phyloP scores from a whole-genome alignment of 2,113 vertebrate genomes.

The Ursus arctos region DNA sequence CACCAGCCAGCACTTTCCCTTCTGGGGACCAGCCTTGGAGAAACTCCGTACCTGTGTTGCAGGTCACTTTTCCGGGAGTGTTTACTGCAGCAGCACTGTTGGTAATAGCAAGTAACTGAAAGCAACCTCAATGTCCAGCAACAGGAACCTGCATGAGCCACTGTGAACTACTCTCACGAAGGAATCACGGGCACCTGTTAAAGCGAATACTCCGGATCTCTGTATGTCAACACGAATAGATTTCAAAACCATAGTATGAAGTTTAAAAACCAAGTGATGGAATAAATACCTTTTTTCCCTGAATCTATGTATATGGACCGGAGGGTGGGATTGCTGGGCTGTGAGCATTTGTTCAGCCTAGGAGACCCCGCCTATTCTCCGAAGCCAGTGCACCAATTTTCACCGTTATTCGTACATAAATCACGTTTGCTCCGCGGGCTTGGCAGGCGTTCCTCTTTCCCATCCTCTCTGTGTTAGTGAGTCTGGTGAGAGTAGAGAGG shows the following conservation, averaged over 20 bases:
- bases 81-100: too few species aligned
- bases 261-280: not conserved
- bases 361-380: not conserved
- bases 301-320: not conserved
- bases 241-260: not conserved
- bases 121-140: not conserved
- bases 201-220: not conserved
- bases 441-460: fast-evolving
- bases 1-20: not conserved
- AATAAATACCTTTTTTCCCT: not conserved
- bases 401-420: fast-evolving
- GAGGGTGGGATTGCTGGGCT: not conserved
- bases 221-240: not conserved
- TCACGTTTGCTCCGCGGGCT: fast-evolving
- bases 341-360: not conserved
- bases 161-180: not conserved
- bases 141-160: not conserved
- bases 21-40: not conserved
- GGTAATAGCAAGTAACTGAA: not conserved
- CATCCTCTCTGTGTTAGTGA: too few species aligned
- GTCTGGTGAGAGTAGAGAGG: not conserved
- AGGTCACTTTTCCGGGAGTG: not conserved
- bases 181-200: not conserved
- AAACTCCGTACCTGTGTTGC: not conserved
- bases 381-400: not conserved